Percentiles rank a stretch among this genome's conserved stretches.
Conservation (phyloP, 2,113 vertebrate species). For the Rhea pennata region DNA sequence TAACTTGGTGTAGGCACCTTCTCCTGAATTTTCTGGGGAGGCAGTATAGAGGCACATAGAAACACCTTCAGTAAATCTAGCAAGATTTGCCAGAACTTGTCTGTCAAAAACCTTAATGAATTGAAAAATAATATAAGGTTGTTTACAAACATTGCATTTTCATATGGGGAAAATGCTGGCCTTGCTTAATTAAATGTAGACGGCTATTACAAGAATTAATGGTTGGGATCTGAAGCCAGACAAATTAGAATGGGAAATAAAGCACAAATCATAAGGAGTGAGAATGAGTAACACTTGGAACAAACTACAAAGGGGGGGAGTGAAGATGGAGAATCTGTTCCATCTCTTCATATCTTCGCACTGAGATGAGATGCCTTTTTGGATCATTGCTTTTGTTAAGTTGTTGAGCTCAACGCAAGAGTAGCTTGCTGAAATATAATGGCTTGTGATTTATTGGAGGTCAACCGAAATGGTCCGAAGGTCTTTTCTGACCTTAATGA, state of each 20-base stretch:
- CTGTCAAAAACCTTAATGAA: neutral
- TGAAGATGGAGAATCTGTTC: neutral
- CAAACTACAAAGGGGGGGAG: neutral
- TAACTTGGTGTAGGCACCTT: neutral
- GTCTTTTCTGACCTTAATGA: neutral
- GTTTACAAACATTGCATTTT: neutral
- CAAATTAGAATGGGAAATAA: slow-evolving; percentile 46
- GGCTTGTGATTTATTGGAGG: neutral
- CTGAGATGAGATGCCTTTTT: neutral
- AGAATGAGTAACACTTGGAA: slow-evolving; percentile 36
- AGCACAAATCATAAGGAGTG: neutral
- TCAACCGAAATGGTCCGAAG: neutral
- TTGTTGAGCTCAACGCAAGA: neutral
- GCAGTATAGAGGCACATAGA: neutral
- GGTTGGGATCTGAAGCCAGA: neutral
- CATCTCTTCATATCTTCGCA: neutral
- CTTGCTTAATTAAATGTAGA: neutral
- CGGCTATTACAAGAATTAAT: neutral
- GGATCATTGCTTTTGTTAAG: neutral
- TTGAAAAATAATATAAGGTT: neutral
- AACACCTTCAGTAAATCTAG: neutral
- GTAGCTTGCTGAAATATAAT: neutral
- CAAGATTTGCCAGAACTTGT: neutral
- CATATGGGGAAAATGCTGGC: neutral
- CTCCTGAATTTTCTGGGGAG: neutral